Conservation (phyloP, 2,888 invertebrate species). For the Torymus tubicola region DNA sequence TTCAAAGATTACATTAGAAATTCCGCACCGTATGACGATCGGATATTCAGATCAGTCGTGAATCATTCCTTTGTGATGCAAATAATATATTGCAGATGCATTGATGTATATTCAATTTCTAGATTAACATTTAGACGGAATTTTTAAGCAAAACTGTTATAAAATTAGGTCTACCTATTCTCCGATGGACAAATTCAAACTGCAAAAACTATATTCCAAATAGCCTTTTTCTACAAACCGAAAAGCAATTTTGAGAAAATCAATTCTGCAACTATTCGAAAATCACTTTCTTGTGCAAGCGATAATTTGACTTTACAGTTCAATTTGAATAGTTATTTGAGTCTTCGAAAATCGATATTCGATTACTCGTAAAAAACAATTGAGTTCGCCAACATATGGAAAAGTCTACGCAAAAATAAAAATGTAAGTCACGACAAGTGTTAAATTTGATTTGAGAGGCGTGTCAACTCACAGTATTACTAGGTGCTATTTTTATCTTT, state of each 20-base stretch:
- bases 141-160: neutral
- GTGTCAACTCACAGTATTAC: too few species aligned
- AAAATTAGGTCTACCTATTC: neutral
- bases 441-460: too few species aligned
- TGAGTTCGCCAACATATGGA: too few species aligned
- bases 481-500: too few species aligned
- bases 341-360: conserved; percentile 25
- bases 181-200: neutral
- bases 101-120: conserved; percentile 6
- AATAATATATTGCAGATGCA: conserved; percentile 8
- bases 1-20: neutral
- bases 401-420: too few species aligned
- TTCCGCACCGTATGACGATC: neutral
- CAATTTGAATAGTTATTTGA: conserved; percentile 32
- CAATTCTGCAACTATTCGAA: conserved; percentile 5
- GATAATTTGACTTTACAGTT: conserved; percentile 10
- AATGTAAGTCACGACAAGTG: too few species aligned
- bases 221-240: neutral
- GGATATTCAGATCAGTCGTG: neutral
- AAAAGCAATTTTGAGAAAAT: conserved; percentile 24
- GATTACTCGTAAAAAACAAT: conserved; percentile 10
- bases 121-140: conserved; percentile 29
- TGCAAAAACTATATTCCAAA: neutral
- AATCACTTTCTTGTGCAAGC: neutral
- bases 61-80: neutral